phyloP scores from a whole-genome alignment of 2,797 vertebrate species.

The Ambastaia sidthimunki region DNA sequence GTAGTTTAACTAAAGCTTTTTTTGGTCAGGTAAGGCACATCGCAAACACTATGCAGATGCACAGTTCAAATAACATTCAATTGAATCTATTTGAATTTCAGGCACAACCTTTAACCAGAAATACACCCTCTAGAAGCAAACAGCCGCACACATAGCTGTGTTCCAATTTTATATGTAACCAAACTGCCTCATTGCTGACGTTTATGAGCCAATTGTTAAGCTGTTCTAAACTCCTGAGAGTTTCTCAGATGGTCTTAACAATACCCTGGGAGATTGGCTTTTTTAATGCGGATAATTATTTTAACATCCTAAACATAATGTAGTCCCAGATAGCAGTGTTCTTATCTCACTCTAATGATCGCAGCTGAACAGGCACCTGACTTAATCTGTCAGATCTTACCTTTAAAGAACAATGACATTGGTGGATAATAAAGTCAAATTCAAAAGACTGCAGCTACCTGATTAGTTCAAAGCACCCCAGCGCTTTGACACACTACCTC shows the following conservation, averaged over 20 bases:
- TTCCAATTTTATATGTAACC: not conserved
- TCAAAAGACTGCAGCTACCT: constrained; percentile 67
- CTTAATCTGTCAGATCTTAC: constrained; percentile 60
- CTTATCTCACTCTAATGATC: constrained; percentile 58
- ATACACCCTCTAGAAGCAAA: constrained; percentile 7
- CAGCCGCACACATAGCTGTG: not conserved
- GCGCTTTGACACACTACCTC: constrained; percentile 61
- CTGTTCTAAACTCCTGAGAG: constrained; percentile 11
- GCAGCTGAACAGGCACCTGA: not conserved
- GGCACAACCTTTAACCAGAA: not conserved
- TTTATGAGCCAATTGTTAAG: constrained; percentile 6
- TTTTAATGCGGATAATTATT: constrained; percentile 66
- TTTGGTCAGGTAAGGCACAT: not conserved
- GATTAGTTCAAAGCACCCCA: constrained; percentile 71
- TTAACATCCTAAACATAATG: constrained; percentile 64
- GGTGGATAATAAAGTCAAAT: constrained; percentile 64
- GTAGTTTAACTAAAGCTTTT: constrained; percentile 1
- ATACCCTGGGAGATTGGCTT: constrained; percentile 27
- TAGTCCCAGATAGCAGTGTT: constrained; percentile 48
- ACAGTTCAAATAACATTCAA: constrained; percentile 34
- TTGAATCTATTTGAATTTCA: not conserved
- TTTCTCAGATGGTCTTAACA: constrained; percentile 8
- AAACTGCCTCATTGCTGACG: constrained; percentile 15
- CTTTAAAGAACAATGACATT: constrained; percentile 56
- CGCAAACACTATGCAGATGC: not conserved